Percentiles rank a stretch among this genome's conserved stretches.
These are phyloP conservation scores for Gymnosoma rotundatum DNA, from an alignment of 2,888 invertebrate genomes.

Conservation along the genomic window DNA sequence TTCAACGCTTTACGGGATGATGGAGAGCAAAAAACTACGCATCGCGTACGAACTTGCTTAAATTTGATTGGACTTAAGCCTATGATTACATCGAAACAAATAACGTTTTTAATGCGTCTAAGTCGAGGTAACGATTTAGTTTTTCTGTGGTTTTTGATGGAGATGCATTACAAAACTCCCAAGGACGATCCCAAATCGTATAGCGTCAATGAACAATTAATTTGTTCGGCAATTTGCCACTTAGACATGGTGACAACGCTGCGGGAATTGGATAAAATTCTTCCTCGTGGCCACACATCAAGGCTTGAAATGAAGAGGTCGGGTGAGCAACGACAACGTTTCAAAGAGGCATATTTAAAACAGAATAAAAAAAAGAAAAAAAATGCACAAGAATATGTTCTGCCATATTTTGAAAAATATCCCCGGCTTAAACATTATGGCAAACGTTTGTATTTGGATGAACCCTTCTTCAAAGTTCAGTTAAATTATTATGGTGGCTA, in stretches of 20 bases:
- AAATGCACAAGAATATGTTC: conserved; percentile 1
- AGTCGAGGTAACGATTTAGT: conserved; percentile 80
- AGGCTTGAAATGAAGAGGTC: conserved; percentile 37
- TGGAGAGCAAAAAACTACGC: conserved; percentile 75
- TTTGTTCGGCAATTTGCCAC: conserved; percentile 78
- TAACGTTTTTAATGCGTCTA: conserved; percentile 73
- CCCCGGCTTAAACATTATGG: conserved; percentile 65
- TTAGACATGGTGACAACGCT: conserved; percentile 79
- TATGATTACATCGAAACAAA: conserved; percentile 57
- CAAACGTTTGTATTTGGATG: conserved; percentile 49
- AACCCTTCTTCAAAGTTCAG: conserved; percentile 58
- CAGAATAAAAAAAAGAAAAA: background rate
- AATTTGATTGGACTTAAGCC: conserved; percentile 77
- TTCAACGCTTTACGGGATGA: conserved; percentile 75
- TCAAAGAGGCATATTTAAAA: background rate
- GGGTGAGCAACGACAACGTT: background rate
- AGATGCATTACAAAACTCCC: conserved; percentile 75
- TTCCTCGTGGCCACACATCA: conserved; percentile 75
- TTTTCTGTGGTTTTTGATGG: conserved; percentile 81
- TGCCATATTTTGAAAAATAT: conserved; percentile 74
- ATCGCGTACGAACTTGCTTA: conserved; percentile 73
- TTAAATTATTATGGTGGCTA: conserved; percentile 61
- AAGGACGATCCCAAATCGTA: conserved; percentile 65
- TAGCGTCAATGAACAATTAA: conserved; percentile 78
- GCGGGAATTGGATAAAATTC: conserved; percentile 77